Percentiles rank a stretch among this genome's conserved stretches.
phyloP scores from a whole-genome alignment of 2,113 vertebrate genomes.

The Chelonoidis abingdonii region DNA sequence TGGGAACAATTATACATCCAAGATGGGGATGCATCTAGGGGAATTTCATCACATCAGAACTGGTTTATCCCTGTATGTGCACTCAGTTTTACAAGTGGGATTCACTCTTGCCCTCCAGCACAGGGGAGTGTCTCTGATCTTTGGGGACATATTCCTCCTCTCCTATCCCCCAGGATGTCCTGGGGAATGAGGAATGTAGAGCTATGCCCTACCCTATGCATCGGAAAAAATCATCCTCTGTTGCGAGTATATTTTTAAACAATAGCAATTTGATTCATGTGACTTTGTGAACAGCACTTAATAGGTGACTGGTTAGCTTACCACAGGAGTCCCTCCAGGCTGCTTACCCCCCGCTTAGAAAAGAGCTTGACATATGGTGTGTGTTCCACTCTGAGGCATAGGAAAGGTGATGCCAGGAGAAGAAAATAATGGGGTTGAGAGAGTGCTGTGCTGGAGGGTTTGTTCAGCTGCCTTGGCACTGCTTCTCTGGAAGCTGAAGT shows the following conservation, averaged over 20 bases:
- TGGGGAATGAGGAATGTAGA: background rate
- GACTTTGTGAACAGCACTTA: background rate
- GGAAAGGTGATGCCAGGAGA: background rate
- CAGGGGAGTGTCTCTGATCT: background rate
- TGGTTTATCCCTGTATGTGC: background rate
- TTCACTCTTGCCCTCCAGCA: background rate
- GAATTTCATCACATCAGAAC: background rate
- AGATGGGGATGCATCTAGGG: fast-evolving
- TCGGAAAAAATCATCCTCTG: background rate
- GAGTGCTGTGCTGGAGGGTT: background rate
- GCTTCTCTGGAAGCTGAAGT: background rate
- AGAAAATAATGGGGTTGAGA: background rate
- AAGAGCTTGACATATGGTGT: background rate
- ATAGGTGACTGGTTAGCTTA: background rate
- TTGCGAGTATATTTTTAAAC: background rate
- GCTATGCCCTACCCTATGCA: background rate
- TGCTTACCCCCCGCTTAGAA: background rate
- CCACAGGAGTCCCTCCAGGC: background rate
- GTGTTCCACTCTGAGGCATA: background rate
- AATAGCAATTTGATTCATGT: background rate
- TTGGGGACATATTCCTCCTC: slow-evolving; percentile 24
- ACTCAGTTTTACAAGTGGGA: background rate
- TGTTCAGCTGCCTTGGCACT: background rate
- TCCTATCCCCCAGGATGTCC: background rate
- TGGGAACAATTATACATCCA: background rate